Base-by-base conservation (phyloP, 53 echinoderm and acorn worm species). In the Apostichopus leukothele region DNA sequence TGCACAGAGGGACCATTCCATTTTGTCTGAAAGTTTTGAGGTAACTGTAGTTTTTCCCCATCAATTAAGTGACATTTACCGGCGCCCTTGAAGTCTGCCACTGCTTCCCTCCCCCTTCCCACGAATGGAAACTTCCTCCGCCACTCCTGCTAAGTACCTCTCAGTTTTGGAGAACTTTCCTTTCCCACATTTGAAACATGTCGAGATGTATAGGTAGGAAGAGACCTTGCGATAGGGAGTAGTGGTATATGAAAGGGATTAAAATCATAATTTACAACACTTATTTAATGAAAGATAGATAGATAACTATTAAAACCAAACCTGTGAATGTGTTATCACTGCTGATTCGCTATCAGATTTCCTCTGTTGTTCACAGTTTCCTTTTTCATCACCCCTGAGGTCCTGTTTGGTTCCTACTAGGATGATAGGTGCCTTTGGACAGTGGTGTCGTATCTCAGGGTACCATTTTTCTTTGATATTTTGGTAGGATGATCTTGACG, bases 381-480 rank as follows among this genome's bases (percentile, higher is more conserved):
- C 63, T 63, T 4, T 63, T 63, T 63, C 63, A 7, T 77, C 77
- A 50, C 27, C 77, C 5, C 77, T 23, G 9, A 77, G 77, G 52
- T 77, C 77, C 52, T 39, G 20, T 54, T 79, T 79, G 6, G 79
- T 79, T 18, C 79, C 79, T 4, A 79, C 79, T 52, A 79, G 9
- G 52, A 79, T 52, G 52, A 53, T 79, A 13, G 79, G 79, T 12
- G 20, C 54, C 18, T 51, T 53, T 1, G 79, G 79, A 52, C 79
- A 79, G 53, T 79, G 18, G 18, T 79, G 53, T n/a, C 27, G 22
- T 4, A 79, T 2, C 16, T 79, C 79, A 52, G 79, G 53, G 16
- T 79, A 52, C 79, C 79, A 79, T 54, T 79, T 79, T 8, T 79
- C 52, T 18, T 12, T 13, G 79, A 52, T 52, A 52, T 79, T 79